phyloP scores from a whole-genome alignment of 2,113 vertebrate species.

The Heptranchias perlo region DNA sequence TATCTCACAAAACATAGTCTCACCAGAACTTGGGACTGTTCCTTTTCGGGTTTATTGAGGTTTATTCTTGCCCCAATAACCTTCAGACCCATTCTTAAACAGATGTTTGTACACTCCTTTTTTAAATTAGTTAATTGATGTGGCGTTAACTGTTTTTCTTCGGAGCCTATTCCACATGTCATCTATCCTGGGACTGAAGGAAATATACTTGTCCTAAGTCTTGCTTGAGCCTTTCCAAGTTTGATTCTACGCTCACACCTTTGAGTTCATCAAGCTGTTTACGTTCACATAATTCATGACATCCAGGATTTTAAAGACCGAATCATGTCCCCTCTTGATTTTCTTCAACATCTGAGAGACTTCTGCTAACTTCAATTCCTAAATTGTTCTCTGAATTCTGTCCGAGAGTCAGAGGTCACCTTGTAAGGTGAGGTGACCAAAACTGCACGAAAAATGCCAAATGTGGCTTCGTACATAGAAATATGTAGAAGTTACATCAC shows the following conservation, averaged over 20 bases:
- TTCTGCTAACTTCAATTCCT: not conserved
- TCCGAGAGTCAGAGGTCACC: not conserved
- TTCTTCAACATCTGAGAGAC: not conserved
- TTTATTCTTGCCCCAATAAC: not conserved
- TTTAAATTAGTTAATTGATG: not conserved
- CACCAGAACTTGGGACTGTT: not conserved
- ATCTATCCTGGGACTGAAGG: not conserved
- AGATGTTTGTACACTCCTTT: not conserved
- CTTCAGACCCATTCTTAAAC: not conserved
- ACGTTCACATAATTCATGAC: not conserved
- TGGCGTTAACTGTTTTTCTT: not conserved
- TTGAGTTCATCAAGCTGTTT: not conserved
- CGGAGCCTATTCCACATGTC: not conserved
- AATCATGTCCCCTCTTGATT: not conserved
- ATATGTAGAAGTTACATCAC: not conserved
- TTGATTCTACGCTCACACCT: not conserved
- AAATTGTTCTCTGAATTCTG: not conserved
- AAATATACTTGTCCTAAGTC: not conserved
- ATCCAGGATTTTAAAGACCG: not conserved
- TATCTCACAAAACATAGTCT: not conserved
- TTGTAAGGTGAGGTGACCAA: not conserved
- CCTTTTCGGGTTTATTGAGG: not conserved
- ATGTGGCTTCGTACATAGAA: not conserved
- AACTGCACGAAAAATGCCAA: not conserved
- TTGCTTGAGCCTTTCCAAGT: not conserved